Base-by-base conservation (phyloP, 1,140 invertebrate species). In the Drosophila kepulauana region DNA sequence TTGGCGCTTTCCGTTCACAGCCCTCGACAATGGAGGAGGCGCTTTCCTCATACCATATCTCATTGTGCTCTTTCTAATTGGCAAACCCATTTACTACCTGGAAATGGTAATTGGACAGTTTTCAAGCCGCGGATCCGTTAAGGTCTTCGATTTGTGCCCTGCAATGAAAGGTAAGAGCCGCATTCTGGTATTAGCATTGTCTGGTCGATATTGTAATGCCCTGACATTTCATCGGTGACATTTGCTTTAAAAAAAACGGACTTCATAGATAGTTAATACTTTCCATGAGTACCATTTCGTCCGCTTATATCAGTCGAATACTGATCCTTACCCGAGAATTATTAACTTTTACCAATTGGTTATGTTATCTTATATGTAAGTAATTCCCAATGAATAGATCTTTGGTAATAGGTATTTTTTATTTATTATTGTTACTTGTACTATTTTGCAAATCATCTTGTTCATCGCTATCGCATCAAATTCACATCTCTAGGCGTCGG, bases 41-140 rank as follows among this genome's bases (percentile, higher is more conserved):
- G 95, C 95, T 0, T 97, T 97, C 88, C 92, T 97, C 2, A 95
- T 97, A 45, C 96, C 96, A 0, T 97, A 97, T 88, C 93, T 96
- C 25, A 94, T 97, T 49, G 95, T 97, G 45, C 93, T 98, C 61
- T 92, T 97, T 15, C 93, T 97, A 45, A 95, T 97, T 63, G 97
- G 97, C 4, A 95, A 97, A 82, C 97, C 97, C 1, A 94, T 98
- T 58, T 98, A 98, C 89, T 97, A 97, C 81, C 94, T 98, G 94
- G 97, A 98, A 91, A 96, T 96, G 92, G 93, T 95, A 13, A 92
- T 97, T 8, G 96, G 96, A 6, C 96, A 96, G 88, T 96, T 96
- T 81, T 94, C 95, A 0, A 94, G 95, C 67, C 93, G 94, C 48
- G 95, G 95, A 2, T 95, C 94, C 33, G 95, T 96, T 13, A 95